Percentiles rank a stretch among this genome's conserved stretches.
Evolutionary conservation across 2,888 invertebrate genomes (phyloP).

Genomic region (Vesta saturnalis): DNA sequence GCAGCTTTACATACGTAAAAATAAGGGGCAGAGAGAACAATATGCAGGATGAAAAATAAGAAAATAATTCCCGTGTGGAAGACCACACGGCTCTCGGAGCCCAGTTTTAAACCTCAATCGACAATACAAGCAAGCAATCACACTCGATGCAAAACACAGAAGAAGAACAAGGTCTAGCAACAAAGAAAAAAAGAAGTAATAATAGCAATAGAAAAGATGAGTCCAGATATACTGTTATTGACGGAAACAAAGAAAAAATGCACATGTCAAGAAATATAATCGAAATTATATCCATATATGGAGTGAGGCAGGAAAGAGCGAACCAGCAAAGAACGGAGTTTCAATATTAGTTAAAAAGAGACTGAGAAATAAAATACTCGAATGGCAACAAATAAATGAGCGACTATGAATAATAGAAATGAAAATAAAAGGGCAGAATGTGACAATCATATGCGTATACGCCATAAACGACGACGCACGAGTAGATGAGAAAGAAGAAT

Average conservation of each 20-base stretch:
- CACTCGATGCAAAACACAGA: not conserved
- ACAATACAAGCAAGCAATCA: too few species aligned
- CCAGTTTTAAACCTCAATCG: too few species aligned
- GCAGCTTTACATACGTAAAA: too few species aligned
- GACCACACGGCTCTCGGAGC: too few species aligned
- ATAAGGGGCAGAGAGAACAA: too few species aligned
- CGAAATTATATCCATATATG: not conserved
- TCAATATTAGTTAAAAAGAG: not conserved
- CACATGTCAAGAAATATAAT: not conserved
- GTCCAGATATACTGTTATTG: not conserved
- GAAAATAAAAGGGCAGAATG: too few species aligned
- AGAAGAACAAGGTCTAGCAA: not conserved
- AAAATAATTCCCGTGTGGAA: too few species aligned
- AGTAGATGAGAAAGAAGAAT: too few species aligned
- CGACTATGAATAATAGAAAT: too few species aligned
- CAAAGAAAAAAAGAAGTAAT: not conserved
- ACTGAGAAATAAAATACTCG: not conserved
- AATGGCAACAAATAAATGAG: not conserved
- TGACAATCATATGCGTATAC: too few species aligned
- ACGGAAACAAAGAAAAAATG: not conserved
- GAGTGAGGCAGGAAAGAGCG: not conserved
- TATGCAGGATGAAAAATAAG: too few species aligned
- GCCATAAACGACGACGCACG: too few species aligned
- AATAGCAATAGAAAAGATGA: not conserved
- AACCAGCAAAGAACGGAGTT: not conserved